Percentiles rank a stretch among this genome's conserved stretches.
Conservation (phyloP, 2,888 invertebrate genomes). For the Limnephilus rhombicus region DNA sequence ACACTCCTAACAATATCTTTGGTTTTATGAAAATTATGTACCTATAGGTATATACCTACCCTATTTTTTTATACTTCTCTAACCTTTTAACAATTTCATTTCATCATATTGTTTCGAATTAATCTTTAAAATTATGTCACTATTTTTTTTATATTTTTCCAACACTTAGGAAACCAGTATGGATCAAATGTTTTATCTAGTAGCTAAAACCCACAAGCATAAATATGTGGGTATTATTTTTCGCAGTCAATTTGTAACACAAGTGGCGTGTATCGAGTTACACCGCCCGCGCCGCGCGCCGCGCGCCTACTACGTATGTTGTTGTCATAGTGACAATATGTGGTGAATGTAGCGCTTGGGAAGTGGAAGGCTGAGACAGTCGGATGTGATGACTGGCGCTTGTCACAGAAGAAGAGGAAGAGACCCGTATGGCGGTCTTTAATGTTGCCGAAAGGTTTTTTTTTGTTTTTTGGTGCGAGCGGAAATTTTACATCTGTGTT, state of each 20-base stretch:
- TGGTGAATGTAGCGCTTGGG: background rate
- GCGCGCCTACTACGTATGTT: background rate
- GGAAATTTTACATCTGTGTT: background rate
- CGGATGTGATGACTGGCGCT: constrained; percentile 55
- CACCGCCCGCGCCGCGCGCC: background rate
- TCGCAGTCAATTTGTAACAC: constrained; percentile 53
- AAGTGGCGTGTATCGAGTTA: constrained; percentile 37
- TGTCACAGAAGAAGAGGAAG: constrained; percentile 21
- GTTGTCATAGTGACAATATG: background rate
- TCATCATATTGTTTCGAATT: too few relatives aligned
- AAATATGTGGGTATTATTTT: constrained; percentile 4
- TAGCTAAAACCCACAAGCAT: background rate
- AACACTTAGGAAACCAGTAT: background rate
- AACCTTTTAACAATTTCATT: too few relatives aligned
- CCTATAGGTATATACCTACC: too few relatives aligned
- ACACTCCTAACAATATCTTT: too few relatives aligned
- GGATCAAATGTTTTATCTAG: background rate
- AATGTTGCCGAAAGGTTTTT: constrained; percentile 21
- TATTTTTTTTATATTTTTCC: background rate
- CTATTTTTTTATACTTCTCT: too few relatives aligned
- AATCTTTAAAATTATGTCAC: too few relatives aligned
- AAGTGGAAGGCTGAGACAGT: constrained; percentile 33
- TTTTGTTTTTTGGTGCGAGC: background rate
- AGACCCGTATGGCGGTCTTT: constrained; percentile 2
- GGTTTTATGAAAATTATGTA: too few relatives aligned